Evolutionary conservation across 1,140 invertebrate genomes (phyloP), one percentile per base, ranked within the genome.

Genomic region (Panonychus citri): DNA sequence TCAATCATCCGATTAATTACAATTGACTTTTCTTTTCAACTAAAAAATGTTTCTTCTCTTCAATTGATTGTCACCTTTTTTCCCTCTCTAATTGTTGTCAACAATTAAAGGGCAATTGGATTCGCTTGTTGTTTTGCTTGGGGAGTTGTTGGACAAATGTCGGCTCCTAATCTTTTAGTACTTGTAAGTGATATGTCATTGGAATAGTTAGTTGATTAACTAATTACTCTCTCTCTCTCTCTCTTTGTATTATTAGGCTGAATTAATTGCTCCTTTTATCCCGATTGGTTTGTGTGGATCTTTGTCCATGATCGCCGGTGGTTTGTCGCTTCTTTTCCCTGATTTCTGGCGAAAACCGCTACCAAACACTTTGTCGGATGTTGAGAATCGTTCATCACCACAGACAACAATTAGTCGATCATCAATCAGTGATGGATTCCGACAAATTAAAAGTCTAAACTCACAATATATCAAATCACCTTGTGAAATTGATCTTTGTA

Each of bases 71-170:
- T 48, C 7, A 48, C 10, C 17, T 10, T 48, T 48, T 48, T 19
- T 49, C 25, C 7, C 24, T 3, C 15, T 2, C 2, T n/a, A 53
- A 30, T 24, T 53, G 25, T 3, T 3, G 15, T 53, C 34, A 53
- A 2, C 3, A 53, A 26, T 17, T 26, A 58, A 46, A 63, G 62
- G 42, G 59, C 43, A 19, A 59, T 59, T 37, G 62, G 62, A 15
- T 55, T 63, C 17, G 60, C 55, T 21, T 58, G 43, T 5, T 63
- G 62, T 46, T 48, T 60, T 19, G 55, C 53, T 39, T 63, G 60
- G 60, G 52, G 46, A 3, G 42, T 57, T 50, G 52, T 58, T 24
- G 60, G 53, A 12, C 53, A 46, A 26, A 54, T 61, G 27, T 37
- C 57, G 8, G 57, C 56, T 17, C 55, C 57, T 27, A 61, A 63